Evolutionary conservation across 2,888 invertebrate species (phyloP).

Genomic region (Lasioglossum morio): DNA sequence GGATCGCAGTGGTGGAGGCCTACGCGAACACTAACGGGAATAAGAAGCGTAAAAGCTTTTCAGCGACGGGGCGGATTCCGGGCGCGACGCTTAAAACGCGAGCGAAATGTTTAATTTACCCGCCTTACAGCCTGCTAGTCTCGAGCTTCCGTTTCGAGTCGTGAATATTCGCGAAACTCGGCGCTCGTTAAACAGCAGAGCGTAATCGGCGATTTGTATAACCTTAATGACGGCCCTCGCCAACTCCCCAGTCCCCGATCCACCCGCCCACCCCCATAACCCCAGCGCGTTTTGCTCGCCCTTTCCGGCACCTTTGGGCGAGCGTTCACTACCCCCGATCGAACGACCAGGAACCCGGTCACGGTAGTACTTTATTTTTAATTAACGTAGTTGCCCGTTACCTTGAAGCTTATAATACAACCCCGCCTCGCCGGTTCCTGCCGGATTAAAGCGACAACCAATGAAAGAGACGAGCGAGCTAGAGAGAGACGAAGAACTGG

Average conservation of each 20-base stretch:
- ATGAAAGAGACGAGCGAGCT: background rate
- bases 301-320: background rate
- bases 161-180: constrained; percentile 70
- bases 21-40: constrained; percentile 24
- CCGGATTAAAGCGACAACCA: constrained; percentile 2
- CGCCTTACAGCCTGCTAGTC: constrained; percentile 62
- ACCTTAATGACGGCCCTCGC: constrained; percentile 73
- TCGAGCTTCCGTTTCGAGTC: constrained; percentile 59
- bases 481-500: background rate
- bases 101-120: constrained; percentile 75
- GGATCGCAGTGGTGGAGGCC: constrained; percentile 34
- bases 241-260: background rate
- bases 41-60: constrained; percentile 51
- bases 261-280: background rate
- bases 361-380: constrained; percentile 62
- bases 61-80: constrained; percentile 56
- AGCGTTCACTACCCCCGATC: constrained; percentile 46
- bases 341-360: constrained; percentile 52
- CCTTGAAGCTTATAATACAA: constrained; percentile 59
- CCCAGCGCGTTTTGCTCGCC: background rate
- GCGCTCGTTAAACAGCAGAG: constrained; percentile 72
- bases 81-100: constrained; percentile 63
- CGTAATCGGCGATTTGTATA: constrained; percentile 77
- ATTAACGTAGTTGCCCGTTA: constrained; percentile 65
- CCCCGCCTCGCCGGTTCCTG: constrained; percentile 23